A percentile compares a stretch with the other conserved stretches of the same genome.
These are phyloP conservation scores for Alcedo atthis DNA, from an alignment of 2,797 vertebrate species.

Conservation along the genomic window DNA sequence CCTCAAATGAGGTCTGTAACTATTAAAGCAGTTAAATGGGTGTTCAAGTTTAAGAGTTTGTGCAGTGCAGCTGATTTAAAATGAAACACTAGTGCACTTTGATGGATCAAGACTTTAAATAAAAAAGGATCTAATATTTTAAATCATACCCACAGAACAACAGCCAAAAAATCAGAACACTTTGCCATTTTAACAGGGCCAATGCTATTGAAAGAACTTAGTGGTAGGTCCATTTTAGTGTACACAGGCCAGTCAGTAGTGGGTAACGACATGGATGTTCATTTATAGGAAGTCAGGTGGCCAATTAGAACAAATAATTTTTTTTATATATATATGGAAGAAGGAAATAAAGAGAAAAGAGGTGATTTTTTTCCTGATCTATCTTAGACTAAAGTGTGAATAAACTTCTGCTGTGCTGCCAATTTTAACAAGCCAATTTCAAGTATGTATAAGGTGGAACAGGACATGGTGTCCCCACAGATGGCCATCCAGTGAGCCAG, in stretches of 20 bases:
- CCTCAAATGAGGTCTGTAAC: neutral
- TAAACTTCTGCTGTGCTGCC: neutral
- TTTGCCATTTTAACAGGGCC: neutral
- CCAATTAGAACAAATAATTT: neutral
- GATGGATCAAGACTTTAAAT: neutral
- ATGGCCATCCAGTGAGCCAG: neutral
- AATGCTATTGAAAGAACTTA: neutral
- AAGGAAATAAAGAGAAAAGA: neutral
- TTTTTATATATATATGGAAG: neutral
- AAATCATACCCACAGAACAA: neutral
- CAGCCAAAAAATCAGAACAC: neutral
- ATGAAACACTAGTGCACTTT: neutral
- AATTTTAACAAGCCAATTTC: neutral
- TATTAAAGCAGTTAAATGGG: neutral
- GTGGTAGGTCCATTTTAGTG: neutral
- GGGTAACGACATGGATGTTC: neutral
- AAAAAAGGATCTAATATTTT: neutral
- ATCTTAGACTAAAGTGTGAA: neutral
- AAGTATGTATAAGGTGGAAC: neutral
- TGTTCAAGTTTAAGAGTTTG: neutral
- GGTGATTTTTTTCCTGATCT: neutral
- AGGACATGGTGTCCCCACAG: neutral
- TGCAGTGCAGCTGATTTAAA: neutral
- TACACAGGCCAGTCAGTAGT: neutral
- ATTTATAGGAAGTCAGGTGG: neutral